Conservation (phyloP, 2,797 vertebrate genomes). For the Onychomys leucogaster region DNA sequence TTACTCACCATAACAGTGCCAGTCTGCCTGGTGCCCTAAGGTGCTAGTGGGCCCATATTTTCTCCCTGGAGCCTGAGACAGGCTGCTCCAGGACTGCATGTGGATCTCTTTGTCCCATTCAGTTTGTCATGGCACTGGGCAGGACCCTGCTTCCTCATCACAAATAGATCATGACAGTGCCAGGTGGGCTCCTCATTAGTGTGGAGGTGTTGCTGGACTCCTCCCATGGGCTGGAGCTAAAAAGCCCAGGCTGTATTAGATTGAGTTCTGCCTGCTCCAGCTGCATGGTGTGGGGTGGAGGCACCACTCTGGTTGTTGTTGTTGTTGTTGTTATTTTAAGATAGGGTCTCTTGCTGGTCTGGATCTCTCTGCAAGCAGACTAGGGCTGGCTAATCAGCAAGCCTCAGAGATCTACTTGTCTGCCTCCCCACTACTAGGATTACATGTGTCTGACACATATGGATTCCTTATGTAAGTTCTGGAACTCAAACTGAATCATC, state of each 20-base stretch:
- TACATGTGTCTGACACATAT: not conserved
- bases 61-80: too few species aligned
- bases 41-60: too few species aligned
- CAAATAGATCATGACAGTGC: not conserved
- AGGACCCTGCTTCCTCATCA: not conserved
- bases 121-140: too few species aligned
- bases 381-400: not conserved
- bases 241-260: not conserved
- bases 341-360: not conserved
- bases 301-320: not conserved
- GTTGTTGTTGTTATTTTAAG: not conserved
- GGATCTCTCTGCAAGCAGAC: not conserved
- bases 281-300: not conserved
- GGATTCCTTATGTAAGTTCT: not conserved
- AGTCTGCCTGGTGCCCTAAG: too few species aligned
- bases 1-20: too few species aligned
- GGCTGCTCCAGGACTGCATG: too few species aligned
- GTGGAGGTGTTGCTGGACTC: not conserved
- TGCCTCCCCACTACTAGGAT: not conserved
- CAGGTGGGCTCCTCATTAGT: not conserved
- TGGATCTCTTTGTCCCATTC: too few species aligned
- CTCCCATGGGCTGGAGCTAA: not conserved
- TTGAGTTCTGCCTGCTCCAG: not conserved
- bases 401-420: not conserved
- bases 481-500: not conserved